phyloP scores from a whole-genome alignment of 2,797 vertebrate genomes.

The Clarias fuscus region DNA sequence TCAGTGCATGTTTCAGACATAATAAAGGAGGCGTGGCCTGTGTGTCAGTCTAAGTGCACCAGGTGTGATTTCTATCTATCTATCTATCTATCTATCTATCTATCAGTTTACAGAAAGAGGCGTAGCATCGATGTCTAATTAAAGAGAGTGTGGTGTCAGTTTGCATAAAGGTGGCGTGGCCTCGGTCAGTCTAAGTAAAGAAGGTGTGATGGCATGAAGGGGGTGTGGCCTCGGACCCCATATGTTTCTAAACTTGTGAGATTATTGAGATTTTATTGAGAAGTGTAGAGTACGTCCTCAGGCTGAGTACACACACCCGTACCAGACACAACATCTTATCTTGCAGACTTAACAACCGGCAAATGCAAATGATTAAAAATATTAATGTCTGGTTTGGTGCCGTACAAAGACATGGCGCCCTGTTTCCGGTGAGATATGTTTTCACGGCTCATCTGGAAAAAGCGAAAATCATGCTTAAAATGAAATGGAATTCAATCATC shows the following conservation, averaged over 20 bases:
- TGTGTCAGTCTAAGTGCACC: not conserved
- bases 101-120: not conserved
- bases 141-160: not conserved
- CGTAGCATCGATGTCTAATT: not conserved
- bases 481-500: slow-evolving; percentile 23
- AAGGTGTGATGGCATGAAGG: not conserved
- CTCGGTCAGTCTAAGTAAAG: not conserved
- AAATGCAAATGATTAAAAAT: not conserved
- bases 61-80: not conserved
- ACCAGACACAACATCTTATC: not conserved
- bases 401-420: not conserved
- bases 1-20: not conserved
- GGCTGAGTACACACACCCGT: not conserved
- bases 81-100: no score
- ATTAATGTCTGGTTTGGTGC: not conserved
- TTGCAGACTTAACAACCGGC: slow-evolving; percentile 10
- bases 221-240: not conserved
- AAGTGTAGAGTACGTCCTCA: not conserved
- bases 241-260: not conserved
- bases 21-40: not conserved
- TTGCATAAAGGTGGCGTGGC: not conserved
- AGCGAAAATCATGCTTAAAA: slow-evolving; percentile 1
- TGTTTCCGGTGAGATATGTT: not conserved
- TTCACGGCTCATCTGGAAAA: slow-evolving; percentile 6
- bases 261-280: not conserved